These are phyloP conservation scores for Eidolon dupreanum DNA, from an alignment of 2,797 vertebrate genomes.

Conservation along the genomic window DNA sequence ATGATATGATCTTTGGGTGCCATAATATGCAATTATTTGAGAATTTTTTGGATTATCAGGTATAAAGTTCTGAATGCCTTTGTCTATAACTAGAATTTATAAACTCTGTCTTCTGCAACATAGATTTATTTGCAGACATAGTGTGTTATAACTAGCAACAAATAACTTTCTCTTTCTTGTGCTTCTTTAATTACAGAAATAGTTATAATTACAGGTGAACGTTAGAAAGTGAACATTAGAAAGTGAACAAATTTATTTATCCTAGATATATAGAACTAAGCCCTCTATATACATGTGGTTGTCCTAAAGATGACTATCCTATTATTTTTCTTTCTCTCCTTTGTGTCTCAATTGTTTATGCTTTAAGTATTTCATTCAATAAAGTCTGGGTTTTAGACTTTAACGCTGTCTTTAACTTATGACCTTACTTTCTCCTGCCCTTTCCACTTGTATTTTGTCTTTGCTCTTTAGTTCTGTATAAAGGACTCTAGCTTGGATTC, in stretches of 20 bases:
- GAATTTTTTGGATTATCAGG: background rate
- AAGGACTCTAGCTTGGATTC: background rate
- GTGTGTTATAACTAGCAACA: background rate
- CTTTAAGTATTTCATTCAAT: background rate
- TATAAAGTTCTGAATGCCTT: background rate
- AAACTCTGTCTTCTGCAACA: background rate
- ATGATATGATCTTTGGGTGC: conserved; percentile 64
- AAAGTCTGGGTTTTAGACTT: background rate
- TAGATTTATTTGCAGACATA: background rate
- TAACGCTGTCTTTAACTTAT: background rate
- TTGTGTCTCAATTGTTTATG: background rate
- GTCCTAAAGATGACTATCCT: background rate
- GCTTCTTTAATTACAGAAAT: background rate
- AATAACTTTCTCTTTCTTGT: background rate
- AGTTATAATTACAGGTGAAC: background rate
- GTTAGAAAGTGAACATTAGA: background rate
- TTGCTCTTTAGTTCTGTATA: background rate
- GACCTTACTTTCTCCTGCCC: background rate
- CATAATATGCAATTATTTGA: background rate
- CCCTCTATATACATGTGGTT: background rate
- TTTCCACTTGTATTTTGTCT: background rate
- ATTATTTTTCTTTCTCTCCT: background rate
- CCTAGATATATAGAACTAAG: background rate
- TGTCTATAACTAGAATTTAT: background rate
- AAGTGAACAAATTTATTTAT: conserved; percentile 21